phyloP scores from a whole-genome alignment of 2,797 vertebrate genomes.

The Eospalax fontanierii region DNA sequence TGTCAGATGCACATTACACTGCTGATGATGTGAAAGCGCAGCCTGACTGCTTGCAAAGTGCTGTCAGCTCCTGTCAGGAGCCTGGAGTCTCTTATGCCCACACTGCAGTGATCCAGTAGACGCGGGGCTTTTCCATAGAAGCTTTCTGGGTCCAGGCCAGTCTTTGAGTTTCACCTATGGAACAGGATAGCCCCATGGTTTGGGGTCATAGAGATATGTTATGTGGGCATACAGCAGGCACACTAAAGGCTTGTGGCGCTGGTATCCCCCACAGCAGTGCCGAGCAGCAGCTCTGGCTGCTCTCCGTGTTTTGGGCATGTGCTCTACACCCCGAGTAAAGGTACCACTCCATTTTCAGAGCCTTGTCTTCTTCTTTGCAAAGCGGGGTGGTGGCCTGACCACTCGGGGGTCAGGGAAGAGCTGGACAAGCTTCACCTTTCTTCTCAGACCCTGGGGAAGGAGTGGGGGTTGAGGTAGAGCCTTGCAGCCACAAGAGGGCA shows the following conservation, averaged over 20 bases:
- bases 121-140: neutral
- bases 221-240: neutral
- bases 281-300: neutral
- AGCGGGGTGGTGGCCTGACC: neutral
- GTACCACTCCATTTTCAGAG: too few species aligned
- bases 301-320: accelerated
- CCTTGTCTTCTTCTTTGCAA: neutral
- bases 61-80: neutral
- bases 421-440: neutral
- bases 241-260: neutral
- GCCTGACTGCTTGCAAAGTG: neutral
- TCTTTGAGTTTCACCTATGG: neutral
- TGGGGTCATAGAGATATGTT: neutral
- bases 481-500: conserved; percentile 74
- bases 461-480: neutral
- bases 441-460: neutral
- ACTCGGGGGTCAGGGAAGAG: neutral
- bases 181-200: neutral
- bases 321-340: neutral
- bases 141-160: neutral
- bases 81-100: neutral
- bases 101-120: neutral
- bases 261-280: neutral
- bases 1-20: too few species aligned
- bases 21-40: neutral